These are phyloP conservation scores for Eurypyga helias DNA, from an alignment of 2,113 vertebrate species.

Conservation along the genomic window DNA sequence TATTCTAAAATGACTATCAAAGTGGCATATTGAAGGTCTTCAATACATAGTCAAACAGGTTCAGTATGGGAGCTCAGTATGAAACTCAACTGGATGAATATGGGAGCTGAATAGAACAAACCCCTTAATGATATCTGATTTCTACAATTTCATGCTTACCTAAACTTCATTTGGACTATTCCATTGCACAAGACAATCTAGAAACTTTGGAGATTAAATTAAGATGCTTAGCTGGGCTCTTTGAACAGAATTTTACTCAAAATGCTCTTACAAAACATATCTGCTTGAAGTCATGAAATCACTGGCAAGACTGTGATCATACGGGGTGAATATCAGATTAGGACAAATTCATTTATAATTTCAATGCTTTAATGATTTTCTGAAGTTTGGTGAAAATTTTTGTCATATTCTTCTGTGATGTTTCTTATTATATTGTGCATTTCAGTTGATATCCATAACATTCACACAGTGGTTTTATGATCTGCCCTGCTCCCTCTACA, in stretches of 20 bases:
- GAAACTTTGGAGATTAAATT: not conserved
- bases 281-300: not conserved
- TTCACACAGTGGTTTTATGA: not conserved
- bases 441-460: not conserved
- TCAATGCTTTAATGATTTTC: not conserved
- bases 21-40: not conserved
- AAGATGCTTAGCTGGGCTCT: not conserved
- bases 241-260: not conserved
- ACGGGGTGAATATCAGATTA: not conserved
- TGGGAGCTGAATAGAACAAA: not conserved
- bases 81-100: not conserved
- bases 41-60: not conserved
- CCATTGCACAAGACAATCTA: not conserved
- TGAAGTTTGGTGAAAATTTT: not conserved
- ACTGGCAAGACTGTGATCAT: not conserved
- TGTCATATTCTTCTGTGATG: not conserved
- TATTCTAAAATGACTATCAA: not conserved
- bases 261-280: not conserved
- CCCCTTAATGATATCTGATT: not conserved
- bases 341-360: not conserved
- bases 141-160: not conserved
- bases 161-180: not conserved
- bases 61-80: not conserved
- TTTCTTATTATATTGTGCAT: not conserved
- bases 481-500: not conserved